Conservation (phyloP, 2,888 invertebrate species). For the Carterocephalus palaemon region DNA sequence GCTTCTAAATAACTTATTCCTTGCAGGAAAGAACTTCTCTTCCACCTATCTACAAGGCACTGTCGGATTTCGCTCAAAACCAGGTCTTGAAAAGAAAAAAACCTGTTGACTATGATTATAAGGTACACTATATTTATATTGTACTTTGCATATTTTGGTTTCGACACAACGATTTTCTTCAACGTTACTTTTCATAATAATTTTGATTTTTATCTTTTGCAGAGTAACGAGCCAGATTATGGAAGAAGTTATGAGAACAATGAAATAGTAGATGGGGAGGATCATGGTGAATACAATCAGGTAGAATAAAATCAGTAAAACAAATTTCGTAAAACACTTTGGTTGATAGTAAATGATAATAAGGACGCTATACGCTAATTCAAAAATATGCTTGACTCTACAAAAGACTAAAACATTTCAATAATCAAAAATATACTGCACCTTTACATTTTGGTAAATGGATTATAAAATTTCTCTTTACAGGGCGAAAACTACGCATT, state of each 20-base stretch:
- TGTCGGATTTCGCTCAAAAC: conserved; percentile 50
- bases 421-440: too few relatives aligned
- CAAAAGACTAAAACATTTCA: too few relatives aligned
- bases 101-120: conserved; percentile 32
- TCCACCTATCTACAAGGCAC: conserved; percentile 54
- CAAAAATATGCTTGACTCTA: too few relatives aligned
- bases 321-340: not conserved
- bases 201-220: not conserved
- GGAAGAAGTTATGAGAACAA: conserved; percentile 34
- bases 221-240: conserved; percentile 15
- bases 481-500: conserved; percentile 81
- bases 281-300: conserved; percentile 45
- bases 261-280: conserved; percentile 40
- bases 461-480: conserved; percentile 23
- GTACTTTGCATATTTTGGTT: too few relatives aligned
- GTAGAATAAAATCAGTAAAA: conserved; percentile 35
- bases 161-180: too few relatives aligned
- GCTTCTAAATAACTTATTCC: not conserved
- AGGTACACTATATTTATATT: conserved; percentile 33
- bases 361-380: too few relatives aligned
- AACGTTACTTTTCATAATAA: not conserved
- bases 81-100: conserved; percentile 40
- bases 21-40: conserved; percentile 47
- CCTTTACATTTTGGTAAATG: too few relatives aligned
- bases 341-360: too few relatives aligned